A percentile compares a stretch with the other conserved stretches of the same genome.
Evolutionary conservation across 2,113 vertebrate species (phyloP).

Genomic region (Calyptommatus sinebrachiatus): DNA sequence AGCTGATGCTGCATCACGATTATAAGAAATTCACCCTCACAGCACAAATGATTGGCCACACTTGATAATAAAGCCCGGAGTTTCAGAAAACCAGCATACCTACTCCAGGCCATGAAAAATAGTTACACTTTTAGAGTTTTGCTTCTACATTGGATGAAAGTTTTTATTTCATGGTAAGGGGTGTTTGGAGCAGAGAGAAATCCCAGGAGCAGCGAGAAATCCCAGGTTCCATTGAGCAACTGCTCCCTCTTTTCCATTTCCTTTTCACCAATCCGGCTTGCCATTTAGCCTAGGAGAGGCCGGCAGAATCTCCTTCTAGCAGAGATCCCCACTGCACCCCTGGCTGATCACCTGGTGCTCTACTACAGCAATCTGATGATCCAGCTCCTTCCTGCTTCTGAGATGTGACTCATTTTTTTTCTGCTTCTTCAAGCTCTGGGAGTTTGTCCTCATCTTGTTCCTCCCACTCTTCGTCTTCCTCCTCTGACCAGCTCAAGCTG

Average conservation of each 20-base stretch:
- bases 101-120: too few relatives aligned
- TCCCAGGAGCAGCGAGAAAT: background rate
- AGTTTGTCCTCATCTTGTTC: slow-evolving; percentile 24
- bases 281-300: too few relatives aligned
- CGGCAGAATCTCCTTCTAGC: background rate
- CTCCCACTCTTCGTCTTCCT: slow-evolving; percentile 58
- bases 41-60: background rate
- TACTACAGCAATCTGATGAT: background rate
- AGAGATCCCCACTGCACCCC: background rate
- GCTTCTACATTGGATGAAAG: background rate
- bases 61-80: too few relatives aligned
- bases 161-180: background rate
- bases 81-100: too few relatives aligned
- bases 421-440: background rate
- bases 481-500: slow-evolving; percentile 77
- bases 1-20: too few relatives aligned
- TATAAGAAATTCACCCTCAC: too few relatives aligned
- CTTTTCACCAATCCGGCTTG: background rate
- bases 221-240: background rate
- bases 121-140: background rate
- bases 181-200: background rate
- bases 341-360: background rate
- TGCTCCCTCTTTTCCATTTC: too few relatives aligned
- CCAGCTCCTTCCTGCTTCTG: background rate
- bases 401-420: background rate